These are phyloP conservation scores for Augiades crinisus DNA, from an alignment of 2,888 invertebrate species.

Conservation along the genomic window DNA sequence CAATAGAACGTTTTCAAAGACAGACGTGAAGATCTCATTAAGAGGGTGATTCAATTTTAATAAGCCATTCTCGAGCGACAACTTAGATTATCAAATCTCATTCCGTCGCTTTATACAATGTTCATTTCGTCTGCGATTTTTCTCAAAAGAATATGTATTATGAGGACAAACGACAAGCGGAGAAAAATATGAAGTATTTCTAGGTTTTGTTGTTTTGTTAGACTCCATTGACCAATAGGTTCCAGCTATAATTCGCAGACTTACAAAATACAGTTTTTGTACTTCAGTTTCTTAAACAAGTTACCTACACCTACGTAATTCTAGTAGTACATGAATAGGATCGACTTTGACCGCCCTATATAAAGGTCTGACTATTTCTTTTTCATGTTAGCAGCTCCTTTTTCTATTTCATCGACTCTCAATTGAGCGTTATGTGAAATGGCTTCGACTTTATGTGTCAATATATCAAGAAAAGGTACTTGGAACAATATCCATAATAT, in stretches of 20 bases:
- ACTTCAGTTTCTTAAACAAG: conserved; percentile 8
- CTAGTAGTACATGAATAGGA: conserved; percentile 10
- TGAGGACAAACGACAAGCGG: neutral
- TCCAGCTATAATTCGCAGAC: neutral
- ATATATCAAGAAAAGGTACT: conserved; percentile 17
- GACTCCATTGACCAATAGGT: neutral
- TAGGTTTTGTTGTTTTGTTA: neutral
- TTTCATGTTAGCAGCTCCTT: conserved; percentile 22
- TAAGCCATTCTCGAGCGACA: conserved; percentile 12
- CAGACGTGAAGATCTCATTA: conserved; percentile 6
- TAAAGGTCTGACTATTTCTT: conserved; percentile 18
- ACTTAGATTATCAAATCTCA: conserved; percentile 16
- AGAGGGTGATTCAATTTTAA: conserved; percentile 13
- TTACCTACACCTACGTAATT: conserved; percentile 8
- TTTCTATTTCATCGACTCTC: conserved; percentile 24
- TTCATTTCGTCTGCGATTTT: conserved; percentile 13
- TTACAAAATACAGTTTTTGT: conserved; percentile 8
- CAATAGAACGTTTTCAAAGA: conserved; percentile 3
- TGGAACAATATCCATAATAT: conserved; percentile 1
- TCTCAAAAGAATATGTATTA: neutral
- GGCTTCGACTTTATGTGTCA: conserved; percentile 20
- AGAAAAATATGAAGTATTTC: neutral
- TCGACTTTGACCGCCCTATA: conserved; percentile 18
- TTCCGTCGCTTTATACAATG: neutral
- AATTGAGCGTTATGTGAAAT: conserved; percentile 27